Conservation (phyloP, 2,113 vertebrate genomes). For the Phaetusa simplex region DNA sequence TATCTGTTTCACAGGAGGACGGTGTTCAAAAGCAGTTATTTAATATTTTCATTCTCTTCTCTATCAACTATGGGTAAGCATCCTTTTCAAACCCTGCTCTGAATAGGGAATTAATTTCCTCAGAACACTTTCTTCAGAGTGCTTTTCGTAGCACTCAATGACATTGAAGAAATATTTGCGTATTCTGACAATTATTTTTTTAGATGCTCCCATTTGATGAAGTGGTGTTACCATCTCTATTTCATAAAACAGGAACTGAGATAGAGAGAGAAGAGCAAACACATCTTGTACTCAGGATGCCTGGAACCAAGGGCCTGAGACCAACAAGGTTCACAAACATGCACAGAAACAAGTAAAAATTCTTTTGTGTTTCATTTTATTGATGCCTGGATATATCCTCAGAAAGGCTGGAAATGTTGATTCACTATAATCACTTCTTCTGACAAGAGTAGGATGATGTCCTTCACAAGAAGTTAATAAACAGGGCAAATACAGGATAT, state of each 20-base stretch:
- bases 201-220: neutral
- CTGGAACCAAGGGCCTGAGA: neutral
- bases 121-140: neutral
- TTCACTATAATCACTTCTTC: neutral
- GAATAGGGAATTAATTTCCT: neutral
- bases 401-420: neutral
- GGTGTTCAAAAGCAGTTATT: neutral
- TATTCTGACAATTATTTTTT: neutral
- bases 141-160: neutral
- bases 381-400: neutral
- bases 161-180: neutral
- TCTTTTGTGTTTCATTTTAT: neutral
- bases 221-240: neutral
- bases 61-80: neutral
- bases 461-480: neutral
- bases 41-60: neutral
- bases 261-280: neutral
- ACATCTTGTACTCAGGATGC: neutral
- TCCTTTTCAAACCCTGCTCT: neutral
- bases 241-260: neutral
- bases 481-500: neutral
- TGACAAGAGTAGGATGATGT: neutral
- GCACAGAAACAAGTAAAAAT: neutral
- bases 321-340: neutral
- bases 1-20: neutral